Evolutionary conservation across 2,888 invertebrate genomes (phyloP).

Genomic region (Erynnis tages): DNA sequence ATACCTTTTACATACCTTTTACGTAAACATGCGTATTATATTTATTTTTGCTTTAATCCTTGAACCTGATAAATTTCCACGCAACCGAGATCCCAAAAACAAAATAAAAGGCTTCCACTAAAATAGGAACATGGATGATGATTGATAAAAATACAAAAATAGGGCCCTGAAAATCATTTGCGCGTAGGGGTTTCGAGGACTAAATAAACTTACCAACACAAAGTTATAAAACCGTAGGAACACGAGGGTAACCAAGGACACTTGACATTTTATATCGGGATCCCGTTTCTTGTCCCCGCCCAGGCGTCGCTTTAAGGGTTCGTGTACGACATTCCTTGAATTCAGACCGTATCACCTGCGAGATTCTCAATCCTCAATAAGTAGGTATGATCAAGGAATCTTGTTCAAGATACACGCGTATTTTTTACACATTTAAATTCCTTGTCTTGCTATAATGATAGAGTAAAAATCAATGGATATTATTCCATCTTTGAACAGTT

Average conservation of each 20-base stretch:
- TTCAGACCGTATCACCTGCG: conserved; percentile 7
- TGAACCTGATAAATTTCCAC: neutral
- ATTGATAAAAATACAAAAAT: neutral
- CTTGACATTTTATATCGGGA: conserved; percentile 20
- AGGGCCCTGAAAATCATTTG: no score
- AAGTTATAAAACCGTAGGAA: conserved; percentile 14
- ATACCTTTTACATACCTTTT: no score
- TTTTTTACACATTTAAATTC: neutral
- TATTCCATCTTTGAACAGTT: no score
- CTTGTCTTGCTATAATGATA: neutral
- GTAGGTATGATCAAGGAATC: neutral
- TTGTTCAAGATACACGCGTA: conserved; percentile 1
- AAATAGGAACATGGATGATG: neutral
- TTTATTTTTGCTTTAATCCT: no score
- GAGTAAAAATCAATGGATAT: no score
- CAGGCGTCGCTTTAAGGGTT: conserved; percentile 8
- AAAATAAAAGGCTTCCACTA: neutral
- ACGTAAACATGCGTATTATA: no score
- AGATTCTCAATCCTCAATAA: conserved; percentile 1
- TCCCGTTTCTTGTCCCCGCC: neutral
- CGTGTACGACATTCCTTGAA: conserved; percentile 8
- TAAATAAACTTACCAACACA: conserved; percentile 15
- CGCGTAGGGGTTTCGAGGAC: neutral
- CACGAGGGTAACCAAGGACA: conserved; percentile 16
- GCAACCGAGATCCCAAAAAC: neutral